These are phyloP conservation scores for Arenicola marina DNA, from an alignment of 2,888 invertebrate genomes.

Conservation along the genomic window DNA sequence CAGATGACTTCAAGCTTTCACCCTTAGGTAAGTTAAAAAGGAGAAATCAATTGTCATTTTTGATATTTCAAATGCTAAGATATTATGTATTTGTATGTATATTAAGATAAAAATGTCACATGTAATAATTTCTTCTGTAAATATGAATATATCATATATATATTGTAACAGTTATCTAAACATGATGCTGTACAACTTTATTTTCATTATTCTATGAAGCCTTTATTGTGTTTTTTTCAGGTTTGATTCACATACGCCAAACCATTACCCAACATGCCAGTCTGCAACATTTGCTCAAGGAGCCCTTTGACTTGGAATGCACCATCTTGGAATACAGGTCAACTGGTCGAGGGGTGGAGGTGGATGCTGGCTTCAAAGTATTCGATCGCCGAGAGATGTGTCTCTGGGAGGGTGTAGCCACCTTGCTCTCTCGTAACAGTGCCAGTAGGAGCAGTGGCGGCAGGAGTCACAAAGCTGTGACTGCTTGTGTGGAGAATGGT, in stretches of 20 bases:
- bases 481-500: no score
- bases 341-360: conserved; percentile 35
- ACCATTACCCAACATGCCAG: conserved; percentile 32
- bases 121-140: neutral
- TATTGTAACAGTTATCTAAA: no score
- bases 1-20: conserved; percentile 34
- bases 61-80: neutral
- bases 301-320: conserved; percentile 26
- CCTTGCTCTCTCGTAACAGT: conserved; percentile 37
- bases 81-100: neutral
- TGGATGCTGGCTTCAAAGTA: conserved; percentile 31
- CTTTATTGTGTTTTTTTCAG: conserved; percentile 22
- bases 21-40: conserved; percentile 36
- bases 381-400: conserved; percentile 23
- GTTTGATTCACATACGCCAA: conserved; percentile 42
- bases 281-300: conserved; percentile 32
- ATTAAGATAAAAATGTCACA: neutral
- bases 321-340: conserved; percentile 32
- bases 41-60: neutral
- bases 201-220: neutral
- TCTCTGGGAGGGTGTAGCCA: conserved; percentile 39
- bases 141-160: no score
- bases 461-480: neutral
- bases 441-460: neutral
- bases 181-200: no score